These are phyloP conservation scores for Brachirus orientalis DNA, from an alignment of 2,113 vertebrate species.

Conservation along the genomic window DNA sequence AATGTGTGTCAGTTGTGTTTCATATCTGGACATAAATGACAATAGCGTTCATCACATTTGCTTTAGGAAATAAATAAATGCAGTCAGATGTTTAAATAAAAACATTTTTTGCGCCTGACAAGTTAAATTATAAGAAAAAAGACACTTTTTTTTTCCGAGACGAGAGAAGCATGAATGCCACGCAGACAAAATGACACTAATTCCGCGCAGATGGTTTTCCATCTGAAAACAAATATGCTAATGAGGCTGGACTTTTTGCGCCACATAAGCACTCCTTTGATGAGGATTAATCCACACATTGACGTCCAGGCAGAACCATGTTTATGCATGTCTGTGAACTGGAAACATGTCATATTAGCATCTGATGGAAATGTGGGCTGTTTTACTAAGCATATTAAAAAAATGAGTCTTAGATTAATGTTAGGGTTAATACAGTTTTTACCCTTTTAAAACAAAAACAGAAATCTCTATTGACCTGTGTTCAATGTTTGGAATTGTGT, in stretches of 20 bases:
- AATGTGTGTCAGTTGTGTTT: too few species aligned
- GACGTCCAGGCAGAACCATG: constrained; percentile 13
- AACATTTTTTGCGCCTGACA: too few species aligned
- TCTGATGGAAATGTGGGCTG: constrained; percentile 26
- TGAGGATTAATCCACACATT: constrained; percentile 22
- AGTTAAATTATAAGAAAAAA: too few species aligned
- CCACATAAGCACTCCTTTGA: constrained; percentile 17
- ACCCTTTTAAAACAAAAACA: too few species aligned
- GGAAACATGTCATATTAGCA: constrained; percentile 35
- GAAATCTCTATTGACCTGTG: too few species aligned
- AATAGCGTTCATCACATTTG: too few species aligned
- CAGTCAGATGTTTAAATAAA: too few species aligned
- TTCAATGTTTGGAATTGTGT: too few species aligned
- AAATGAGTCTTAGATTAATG: constrained; percentile 32
- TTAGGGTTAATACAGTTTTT: too few species aligned
- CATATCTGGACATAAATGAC: too few species aligned
- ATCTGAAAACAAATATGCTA: constrained; percentile 22
- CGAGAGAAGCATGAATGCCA: not conserved
- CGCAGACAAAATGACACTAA: constrained; percentile 16
- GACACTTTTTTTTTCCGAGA: not conserved
- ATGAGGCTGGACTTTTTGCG: constrained; percentile 21
- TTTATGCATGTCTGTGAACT: constrained; percentile 43
- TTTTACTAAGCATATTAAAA: constrained; percentile 22
- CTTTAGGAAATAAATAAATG: too few species aligned
- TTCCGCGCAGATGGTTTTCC: constrained; percentile 9